phyloP scores from a whole-genome alignment of 2,888 invertebrate species.

The Orchesella flavescens region DNA sequence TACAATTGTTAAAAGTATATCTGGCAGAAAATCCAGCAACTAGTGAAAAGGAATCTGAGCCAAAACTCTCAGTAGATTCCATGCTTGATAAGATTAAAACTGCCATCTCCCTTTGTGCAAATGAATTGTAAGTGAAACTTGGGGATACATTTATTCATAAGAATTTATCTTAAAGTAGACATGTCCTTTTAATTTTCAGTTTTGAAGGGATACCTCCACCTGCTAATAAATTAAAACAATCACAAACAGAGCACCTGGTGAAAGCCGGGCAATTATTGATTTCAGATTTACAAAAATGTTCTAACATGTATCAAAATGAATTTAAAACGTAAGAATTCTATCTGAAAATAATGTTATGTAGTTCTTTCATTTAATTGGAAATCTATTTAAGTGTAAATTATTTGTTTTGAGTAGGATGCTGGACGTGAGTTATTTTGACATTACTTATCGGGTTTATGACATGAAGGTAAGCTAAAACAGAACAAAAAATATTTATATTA shows the following conservation, averaged over 20 bases:
- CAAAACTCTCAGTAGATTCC: conserved; percentile 67
- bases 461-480: too few relatives aligned
- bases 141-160: too few relatives aligned
- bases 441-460: conserved; percentile 75
- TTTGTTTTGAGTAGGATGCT: conserved; percentile 74
- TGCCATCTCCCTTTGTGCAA: conserved; percentile 70
- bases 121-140: conserved; percentile 65
- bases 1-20: conserved; percentile 65
- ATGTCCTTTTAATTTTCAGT: conserved; percentile 46
- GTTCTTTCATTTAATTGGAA: too few relatives aligned
- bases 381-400: not conserved
- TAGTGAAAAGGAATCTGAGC: conserved; percentile 53
- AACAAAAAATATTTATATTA: conserved; percentile 71
- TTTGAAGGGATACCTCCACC: conserved; percentile 70
- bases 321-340: conserved; percentile 82
- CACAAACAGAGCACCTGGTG: conserved; percentile 84
- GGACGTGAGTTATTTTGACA: conserved; percentile 74
- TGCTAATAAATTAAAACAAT: conserved; percentile 74
- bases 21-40: conserved; percentile 54
- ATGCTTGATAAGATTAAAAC: conserved; percentile 69
- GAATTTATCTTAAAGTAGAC: not conserved
- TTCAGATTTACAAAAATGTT: conserved; percentile 85
- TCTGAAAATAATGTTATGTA: too few relatives aligned
- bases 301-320: conserved; percentile 86
- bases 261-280: conserved; percentile 87